phyloP scores from a whole-genome alignment of 64 coral and sea anemone species.

The Montipora sp. region DNA sequence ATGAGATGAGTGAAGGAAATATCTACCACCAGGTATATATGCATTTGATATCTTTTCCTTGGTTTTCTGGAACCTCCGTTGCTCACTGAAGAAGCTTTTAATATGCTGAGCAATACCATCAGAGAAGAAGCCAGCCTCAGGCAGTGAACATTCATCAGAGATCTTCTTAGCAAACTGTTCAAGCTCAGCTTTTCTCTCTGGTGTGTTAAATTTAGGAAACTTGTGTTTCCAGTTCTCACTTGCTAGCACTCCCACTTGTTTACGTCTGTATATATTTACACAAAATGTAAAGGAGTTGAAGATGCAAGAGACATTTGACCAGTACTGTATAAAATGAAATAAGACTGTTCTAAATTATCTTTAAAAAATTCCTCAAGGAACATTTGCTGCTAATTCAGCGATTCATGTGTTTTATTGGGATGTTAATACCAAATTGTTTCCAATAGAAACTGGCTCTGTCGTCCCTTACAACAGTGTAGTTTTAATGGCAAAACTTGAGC shows the following conservation, averaged over 20 bases:
- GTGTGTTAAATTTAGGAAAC: slow-evolving; percentile 52
- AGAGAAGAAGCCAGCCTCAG: slow-evolving; percentile 9
- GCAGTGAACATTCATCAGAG: slow-evolving; percentile 8
- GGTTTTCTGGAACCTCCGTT: slow-evolving; percentile 25
- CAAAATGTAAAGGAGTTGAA: slow-evolving; percentile 14
- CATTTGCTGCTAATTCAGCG: no score
- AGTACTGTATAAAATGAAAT: no score
- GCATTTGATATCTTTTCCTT: neutral
- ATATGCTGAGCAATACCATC: slow-evolving; percentile 58
- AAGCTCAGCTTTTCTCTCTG: slow-evolving; percentile 16
- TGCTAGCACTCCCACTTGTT: slow-evolving; percentile 47
- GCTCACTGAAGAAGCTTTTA: slow-evolving; percentile 38
- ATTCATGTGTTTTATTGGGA: no score
- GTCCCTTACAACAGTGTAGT: no score
- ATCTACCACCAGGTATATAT: no score
- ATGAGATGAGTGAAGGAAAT: no score
- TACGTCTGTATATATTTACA: slow-evolving; percentile 1
- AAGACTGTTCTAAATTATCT: no score
- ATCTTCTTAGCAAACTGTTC: slow-evolving; percentile 39
- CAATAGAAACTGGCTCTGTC: no score
- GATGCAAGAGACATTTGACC: no score
- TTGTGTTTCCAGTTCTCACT: slow-evolving; percentile 1
- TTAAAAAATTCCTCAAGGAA: no score
- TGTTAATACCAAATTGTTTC: no score
- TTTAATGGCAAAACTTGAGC: no score